A percentile compares a stretch with the other conserved stretches of the same genome.
Evolutionary conservation across 2,113 vertebrate species (phyloP).

Genomic region (Misgurnus mizolepis): DNA sequence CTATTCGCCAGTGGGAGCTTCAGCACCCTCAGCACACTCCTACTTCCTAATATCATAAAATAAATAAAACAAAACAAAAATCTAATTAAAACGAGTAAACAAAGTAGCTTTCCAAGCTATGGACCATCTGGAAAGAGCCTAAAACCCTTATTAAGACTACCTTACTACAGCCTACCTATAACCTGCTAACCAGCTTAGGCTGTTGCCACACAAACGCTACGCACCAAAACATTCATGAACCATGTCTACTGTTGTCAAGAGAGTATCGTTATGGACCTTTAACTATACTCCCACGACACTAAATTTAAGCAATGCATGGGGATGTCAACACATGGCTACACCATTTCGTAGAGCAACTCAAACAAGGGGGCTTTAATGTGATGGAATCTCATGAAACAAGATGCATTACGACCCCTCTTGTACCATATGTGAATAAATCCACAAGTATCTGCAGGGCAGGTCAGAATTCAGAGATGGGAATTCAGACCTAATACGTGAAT

Average conservation of each 20-base stretch:
- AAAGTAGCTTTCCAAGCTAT: too few relatives aligned
- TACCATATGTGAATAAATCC: slow-evolving; percentile 38
- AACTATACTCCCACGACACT: slow-evolving; percentile 9
- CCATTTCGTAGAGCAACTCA: slow-evolving; percentile 31
- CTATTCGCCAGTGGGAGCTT: too few relatives aligned
- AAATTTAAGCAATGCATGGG: not conserved
- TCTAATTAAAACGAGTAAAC: too few relatives aligned
- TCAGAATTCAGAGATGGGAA: slow-evolving; percentile 42
- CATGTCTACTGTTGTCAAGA: slow-evolving; percentile 7
- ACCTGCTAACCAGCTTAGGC: not conserved
- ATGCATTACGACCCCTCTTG: slow-evolving; percentile 39
- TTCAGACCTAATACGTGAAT: slow-evolving; percentile 32
- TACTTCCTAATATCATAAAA: not conserved
- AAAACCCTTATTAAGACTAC: too few relatives aligned
- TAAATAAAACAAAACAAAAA: not conserved
- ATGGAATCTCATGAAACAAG: slow-evolving; percentile 38
- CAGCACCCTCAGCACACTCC: not conserved
- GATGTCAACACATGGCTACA: slow-evolving; percentile 30
- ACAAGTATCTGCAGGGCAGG: slow-evolving; percentile 51
- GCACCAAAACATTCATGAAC: not conserved
- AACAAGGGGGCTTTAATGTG: slow-evolving; percentile 44
- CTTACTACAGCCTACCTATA: too few relatives aligned
- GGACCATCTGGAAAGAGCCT: too few relatives aligned
- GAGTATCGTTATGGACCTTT: slow-evolving; percentile 30
- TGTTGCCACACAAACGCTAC: not conserved